Evolutionary conservation across 2,888 invertebrate genomes (phyloP).

Genomic region (Argyresthia goedartella): DNA sequence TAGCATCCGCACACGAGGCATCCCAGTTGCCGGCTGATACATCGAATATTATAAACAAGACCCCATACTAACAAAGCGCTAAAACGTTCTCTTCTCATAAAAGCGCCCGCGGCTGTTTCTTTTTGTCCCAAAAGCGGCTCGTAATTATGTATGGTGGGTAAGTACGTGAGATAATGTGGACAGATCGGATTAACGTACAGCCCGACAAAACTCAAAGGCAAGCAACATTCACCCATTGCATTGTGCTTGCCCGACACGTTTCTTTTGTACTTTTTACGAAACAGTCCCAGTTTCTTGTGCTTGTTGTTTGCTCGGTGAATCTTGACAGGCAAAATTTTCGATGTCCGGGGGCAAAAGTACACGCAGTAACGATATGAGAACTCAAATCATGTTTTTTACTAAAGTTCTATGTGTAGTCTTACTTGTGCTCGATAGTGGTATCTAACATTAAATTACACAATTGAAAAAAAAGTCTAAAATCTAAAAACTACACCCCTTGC

Average conservation of each 20-base stretch:
- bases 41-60: not conserved
- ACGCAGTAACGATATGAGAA: too few species aligned
- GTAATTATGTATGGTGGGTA: constrained; percentile 9
- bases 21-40: not conserved
- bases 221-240: not conserved
- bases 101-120: too few species aligned
- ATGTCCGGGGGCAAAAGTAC: too few species aligned
- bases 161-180: constrained; percentile 34
- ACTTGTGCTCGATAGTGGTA: too few species aligned
- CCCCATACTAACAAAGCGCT: not conserved
- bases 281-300: not conserved
- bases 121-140: not conserved
- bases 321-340: too few species aligned
- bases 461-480: too few species aligned
- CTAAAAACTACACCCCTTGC: too few species aligned
- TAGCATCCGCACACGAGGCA: too few species aligned
- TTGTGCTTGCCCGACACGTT: not conserved
- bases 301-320: too few species aligned
- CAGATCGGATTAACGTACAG: constrained; percentile 42
- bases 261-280: not conserved
- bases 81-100: not conserved
- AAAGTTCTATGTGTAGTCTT: too few species aligned
- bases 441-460: too few species aligned
- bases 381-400: too few species aligned
- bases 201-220: not conserved